Evolutionary conservation across 2,797 vertebrate genomes (phyloP).

Genomic region (Fringilla coelebs): DNA sequence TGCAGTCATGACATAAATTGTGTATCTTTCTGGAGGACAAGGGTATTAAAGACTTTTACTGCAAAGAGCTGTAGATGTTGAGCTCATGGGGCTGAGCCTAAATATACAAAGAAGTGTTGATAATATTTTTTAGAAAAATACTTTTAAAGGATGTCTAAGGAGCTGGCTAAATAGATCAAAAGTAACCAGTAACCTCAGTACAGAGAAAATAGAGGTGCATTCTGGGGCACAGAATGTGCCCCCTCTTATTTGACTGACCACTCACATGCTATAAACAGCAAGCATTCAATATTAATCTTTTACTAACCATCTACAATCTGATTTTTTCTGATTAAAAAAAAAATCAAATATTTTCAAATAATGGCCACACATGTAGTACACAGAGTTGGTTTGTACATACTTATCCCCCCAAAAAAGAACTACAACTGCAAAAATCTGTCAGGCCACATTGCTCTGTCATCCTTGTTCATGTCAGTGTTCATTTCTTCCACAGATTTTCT

Average conservation of each 20-base stretch:
- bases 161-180: not conserved
- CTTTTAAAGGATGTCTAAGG: not conserved
- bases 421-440: not conserved
- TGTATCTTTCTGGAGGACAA: not conserved
- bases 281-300: not conserved
- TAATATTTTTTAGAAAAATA: not conserved
- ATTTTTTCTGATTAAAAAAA: not conserved
- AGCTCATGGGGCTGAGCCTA: not conserved
- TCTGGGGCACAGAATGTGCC: not conserved
- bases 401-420: not conserved
- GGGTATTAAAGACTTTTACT: not conserved
- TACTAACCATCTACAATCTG: not conserved
- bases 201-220: not conserved
- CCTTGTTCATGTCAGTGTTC: not conserved
- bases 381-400: not conserved
- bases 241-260: not conserved
- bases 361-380: not conserved
- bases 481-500: not conserved
- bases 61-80: not conserved
- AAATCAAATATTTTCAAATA: not conserved
- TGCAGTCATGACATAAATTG: not conserved
- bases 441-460: not conserved
- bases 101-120: not conserved
- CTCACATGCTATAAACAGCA: not conserved
- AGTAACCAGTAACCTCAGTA: not conserved